A percentile compares a stretch with the other conserved stretches of the same genome.
Evolutionary conservation across 2,113 vertebrate species (phyloP).

Genomic region (Gobius niger): DNA sequence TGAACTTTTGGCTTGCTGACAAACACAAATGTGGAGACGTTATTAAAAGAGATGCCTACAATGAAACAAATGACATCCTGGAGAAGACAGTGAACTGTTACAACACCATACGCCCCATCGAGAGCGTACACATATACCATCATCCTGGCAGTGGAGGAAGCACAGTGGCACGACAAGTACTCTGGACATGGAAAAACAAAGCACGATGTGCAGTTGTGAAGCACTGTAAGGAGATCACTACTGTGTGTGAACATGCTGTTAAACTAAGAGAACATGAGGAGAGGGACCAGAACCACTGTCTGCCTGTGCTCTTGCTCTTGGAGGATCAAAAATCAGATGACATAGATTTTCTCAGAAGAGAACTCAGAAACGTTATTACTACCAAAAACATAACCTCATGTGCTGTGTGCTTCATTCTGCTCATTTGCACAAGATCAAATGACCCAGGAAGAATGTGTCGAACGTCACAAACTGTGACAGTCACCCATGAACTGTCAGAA

Average conservation of each 20-base stretch:
- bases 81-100: constrained; percentile 14
- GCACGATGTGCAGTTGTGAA: constrained; percentile 75
- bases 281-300: constrained; percentile 46
- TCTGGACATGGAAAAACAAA: constrained; percentile 72
- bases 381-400: constrained; percentile 46
- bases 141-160: constrained; percentile 80
- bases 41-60: constrained; percentile 71
- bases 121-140: constrained; percentile 76
- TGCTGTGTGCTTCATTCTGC: constrained; percentile 72
- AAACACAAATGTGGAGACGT: constrained; percentile 58
- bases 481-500: constrained; percentile 69
- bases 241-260: constrained; percentile 67
- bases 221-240: constrained; percentile 43
- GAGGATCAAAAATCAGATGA: constrained; percentile 75
- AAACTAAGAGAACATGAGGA: constrained; percentile 69
- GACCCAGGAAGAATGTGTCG: constrained; percentile 62
- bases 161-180: constrained; percentile 75
- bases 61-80: constrained; percentile 49
- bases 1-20: constrained; percentile 78
- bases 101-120: constrained; percentile 30
- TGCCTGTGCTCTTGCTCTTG: constrained; percentile 73
- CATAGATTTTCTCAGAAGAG: constrained; percentile 49
- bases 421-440: constrained; percentile 73
- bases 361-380: constrained; percentile 53
- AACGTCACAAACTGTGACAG: constrained; percentile 54